phyloP scores from a whole-genome alignment of 92 coral and sea anemone species.

The Galaxea fascicularis region DNA sequence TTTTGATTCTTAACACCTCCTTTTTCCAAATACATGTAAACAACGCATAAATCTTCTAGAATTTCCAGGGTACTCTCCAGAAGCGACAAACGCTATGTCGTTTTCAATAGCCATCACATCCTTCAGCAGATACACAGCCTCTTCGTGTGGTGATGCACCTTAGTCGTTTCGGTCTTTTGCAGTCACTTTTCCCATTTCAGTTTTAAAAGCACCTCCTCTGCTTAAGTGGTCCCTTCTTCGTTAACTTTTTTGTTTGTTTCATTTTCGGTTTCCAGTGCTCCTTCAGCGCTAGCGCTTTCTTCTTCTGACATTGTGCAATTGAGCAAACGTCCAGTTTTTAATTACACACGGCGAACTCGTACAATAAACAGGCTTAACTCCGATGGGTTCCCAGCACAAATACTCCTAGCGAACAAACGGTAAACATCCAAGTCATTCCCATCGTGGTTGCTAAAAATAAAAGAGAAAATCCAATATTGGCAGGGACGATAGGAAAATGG shows the following conservation, averaged over 20 bases:
- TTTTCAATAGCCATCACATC: conserved; percentile 29
- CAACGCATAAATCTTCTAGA: conserved; percentile 50
- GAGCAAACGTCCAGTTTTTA: too few species aligned
- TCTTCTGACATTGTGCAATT: not conserved
- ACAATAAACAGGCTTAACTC: too few species aligned
- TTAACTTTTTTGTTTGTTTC: not conserved
- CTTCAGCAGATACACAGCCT: conserved; percentile 29
- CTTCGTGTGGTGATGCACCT: conserved; percentile 31
- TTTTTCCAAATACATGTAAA: conserved; percentile 22
- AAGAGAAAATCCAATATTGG: too few species aligned
- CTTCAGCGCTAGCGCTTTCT: not conserved
- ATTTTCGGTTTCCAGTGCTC: not conserved
- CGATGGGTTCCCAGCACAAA: too few species aligned
- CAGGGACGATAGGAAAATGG: too few species aligned
- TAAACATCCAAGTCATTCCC: too few species aligned
- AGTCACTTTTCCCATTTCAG: conserved; percentile 30
- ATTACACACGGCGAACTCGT: too few species aligned
- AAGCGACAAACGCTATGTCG: conserved; percentile 29
- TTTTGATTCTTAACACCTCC: conserved; percentile 18
- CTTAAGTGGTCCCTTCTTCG: conserved; percentile 17
- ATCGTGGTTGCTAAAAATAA: too few species aligned
- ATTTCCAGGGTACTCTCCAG: conserved; percentile 28
- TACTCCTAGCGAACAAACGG: too few species aligned
- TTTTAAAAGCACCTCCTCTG: conserved; percentile 22
- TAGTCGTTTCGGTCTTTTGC: conserved; percentile 29